Base-by-base conservation (phyloP, 1,140 invertebrate genomes). In the Cherax destructor region DNA sequence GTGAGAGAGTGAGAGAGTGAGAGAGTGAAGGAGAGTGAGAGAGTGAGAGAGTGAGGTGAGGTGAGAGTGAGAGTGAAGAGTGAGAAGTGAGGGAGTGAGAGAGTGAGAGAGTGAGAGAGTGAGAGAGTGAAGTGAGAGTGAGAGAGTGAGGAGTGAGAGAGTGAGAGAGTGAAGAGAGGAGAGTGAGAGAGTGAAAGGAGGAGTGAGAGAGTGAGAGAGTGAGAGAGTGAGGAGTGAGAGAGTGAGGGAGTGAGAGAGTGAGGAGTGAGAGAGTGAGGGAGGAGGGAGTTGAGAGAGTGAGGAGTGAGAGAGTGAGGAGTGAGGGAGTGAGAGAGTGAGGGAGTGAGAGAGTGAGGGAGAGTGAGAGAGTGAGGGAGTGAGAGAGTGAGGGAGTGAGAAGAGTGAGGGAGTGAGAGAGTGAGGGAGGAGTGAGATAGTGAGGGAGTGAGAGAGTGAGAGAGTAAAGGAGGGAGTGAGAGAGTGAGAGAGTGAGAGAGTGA, bases 361-460 rank as follows among this genome's bases (percentile, higher is more conserved):
- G 30, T 41, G 30, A 41, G 30, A 41, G 30, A 56, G 52, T 18
- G 87, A 65, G 61, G 30, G 79, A 88, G 78, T 52, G 87, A 83
- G 65, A 52, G 65, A 74, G 79, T 72, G 86, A 72, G 87, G 83
- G 87, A 81, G 79, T 83, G 87, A 81, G 78, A 56, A n/a, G 24
- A 76, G 79, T 72, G 65, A 21, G 65, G 30, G 18, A 83, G 41
- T 65, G 56, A 69, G 56, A 83, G 56, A 65, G 56, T 65, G 56
- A n/a, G n/a, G n/a, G n/a, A n/a, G n/a, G n/a, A n/a, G n/a, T n/a
- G n/a, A n/a, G n/a, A n/a, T n/a, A 65, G 11, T 13, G 56, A 83
- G 24, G 47, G 59, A 59, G 41, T 41, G 59, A 83, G 13, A n/a
- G 30, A 65, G n/a, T 30, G 41, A 86, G 30, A 41, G 69, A 77